Evolutionary conservation across 2,797 vertebrate species (phyloP), one percentile per base, ranked within the genome.

Genomic region (Bovichtus variegatus): DNA sequence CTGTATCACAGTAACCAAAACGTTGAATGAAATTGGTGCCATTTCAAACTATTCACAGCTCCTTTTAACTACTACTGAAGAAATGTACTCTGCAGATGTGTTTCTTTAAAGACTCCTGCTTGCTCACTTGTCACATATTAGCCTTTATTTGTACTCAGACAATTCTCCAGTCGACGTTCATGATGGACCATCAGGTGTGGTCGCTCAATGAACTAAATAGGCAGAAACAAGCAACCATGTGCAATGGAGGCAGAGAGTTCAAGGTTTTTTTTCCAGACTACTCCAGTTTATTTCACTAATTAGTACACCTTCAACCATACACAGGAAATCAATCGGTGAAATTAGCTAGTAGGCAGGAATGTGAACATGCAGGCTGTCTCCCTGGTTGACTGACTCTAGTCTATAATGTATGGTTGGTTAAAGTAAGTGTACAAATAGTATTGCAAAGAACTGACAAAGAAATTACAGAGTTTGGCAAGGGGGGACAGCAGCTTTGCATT

Each of bases 291-390:
- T 71, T 74, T 72, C 51, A 53, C 62, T 47, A 80, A 86, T 79
- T 71, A 43, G 57, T 44, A 54, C 55, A 75, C 31, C 59, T 43
- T 67, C 60, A 63, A 27, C 34, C 57, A 66, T 43, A 60, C 16
- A 78, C 23, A 40, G 59, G 47, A 66, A 83, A 71, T 49, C 58
- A 72, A 75, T 49, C 74, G 4, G 10, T 76, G 70, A 79, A 83
- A 86, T 77, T 47, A 77, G 46, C 63, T 71, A 1, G 29, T 76
- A 62, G 69, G 71, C 58, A 34, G 10, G 6, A 75, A 41, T 6
- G 44, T 80, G 74, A 76, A 64, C 53, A 59, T 36, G 23, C 67
- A 76, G 11, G 40, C 54, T 62, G 64, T 76, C 13, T 31, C 41
- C 25, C 44, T 55, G 75, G 60, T 5, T 71, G 74, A 75, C 51